phyloP scores from a whole-genome alignment of 2,113 vertebrate genomes.

The Nycticorax nycticorax region DNA sequence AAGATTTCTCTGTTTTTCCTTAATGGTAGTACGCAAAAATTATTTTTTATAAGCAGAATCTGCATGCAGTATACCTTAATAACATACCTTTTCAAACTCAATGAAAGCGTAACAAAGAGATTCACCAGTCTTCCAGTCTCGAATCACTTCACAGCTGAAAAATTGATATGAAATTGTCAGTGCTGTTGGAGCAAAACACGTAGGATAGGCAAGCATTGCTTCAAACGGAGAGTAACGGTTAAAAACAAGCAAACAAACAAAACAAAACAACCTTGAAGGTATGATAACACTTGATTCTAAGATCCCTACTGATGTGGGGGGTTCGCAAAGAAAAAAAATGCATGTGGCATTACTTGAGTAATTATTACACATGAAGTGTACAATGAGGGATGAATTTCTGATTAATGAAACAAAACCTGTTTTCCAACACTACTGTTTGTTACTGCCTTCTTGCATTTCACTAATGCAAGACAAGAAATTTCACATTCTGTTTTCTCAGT shows the following conservation, averaged over 20 bases:
- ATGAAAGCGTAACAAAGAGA: constrained; percentile 98
- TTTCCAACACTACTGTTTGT: background rate
- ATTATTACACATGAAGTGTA: background rate
- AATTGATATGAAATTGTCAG: background rate
- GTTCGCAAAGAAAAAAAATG: background rate
- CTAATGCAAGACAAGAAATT: background rate
- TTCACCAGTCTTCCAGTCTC: constrained; percentile 95
- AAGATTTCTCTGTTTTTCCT: background rate
- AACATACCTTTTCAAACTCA: constrained; percentile 95
- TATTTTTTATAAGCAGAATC: background rate
- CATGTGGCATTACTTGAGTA: background rate
- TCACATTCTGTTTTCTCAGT: background rate
- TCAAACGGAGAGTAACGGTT: background rate
- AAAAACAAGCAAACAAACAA: background rate
- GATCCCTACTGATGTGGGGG: background rate
- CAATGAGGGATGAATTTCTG: background rate
- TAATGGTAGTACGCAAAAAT: background rate
- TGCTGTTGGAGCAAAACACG: background rate
- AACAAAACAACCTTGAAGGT: background rate
- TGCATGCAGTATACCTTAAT: background rate
- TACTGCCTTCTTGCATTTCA: background rate
- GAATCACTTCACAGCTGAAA: constrained; percentile 95
- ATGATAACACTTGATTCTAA: background rate
- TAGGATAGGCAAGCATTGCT: background rate
- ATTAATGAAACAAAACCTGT: background rate